A percentile compares a stretch with the other conserved stretches of the same genome.
phyloP scores from a whole-genome alignment of 1,140 invertebrate genomes.

The Magallana ariakensis region DNA sequence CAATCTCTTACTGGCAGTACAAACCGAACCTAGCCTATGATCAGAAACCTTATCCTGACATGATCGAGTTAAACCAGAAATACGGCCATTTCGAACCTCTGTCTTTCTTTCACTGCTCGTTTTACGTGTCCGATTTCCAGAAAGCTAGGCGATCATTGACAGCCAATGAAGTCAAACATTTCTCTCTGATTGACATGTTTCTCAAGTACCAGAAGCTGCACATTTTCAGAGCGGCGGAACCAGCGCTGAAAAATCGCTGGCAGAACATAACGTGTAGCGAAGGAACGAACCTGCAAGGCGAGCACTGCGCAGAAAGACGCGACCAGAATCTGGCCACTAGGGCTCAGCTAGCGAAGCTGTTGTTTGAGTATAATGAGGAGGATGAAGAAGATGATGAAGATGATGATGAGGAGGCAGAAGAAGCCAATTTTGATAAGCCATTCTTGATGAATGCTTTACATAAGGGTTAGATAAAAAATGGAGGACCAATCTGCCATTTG shows the following conservation, averaged over 20 bases:
- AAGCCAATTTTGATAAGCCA: slow-evolving; percentile 1
- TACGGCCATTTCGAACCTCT: slow-evolving; percentile 89
- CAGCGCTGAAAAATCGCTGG: slow-evolving; percentile 84
- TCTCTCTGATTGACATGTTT: slow-evolving; percentile 85
- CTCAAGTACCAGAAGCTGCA: slow-evolving; percentile 83
- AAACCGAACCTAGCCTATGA: slow-evolving; percentile 78
- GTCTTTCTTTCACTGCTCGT: slow-evolving; percentile 87
- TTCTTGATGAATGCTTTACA: not conserved
- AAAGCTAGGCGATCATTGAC: slow-evolving; percentile 83
- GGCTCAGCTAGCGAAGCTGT: slow-evolving; percentile 77
- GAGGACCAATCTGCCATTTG: too few relatives aligned
- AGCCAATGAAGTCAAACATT: slow-evolving; percentile 54
- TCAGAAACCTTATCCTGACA: slow-evolving; percentile 79
- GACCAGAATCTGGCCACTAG: slow-evolving; percentile 76
- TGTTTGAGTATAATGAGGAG: slow-evolving; percentile 63
- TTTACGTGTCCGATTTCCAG: slow-evolving; percentile 91
- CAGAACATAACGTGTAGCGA: slow-evolving; percentile 78
- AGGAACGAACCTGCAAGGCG: slow-evolving; percentile 63
- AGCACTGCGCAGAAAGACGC: slow-evolving; percentile 72
- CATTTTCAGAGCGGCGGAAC: slow-evolving; percentile 87
- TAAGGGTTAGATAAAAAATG: not conserved
- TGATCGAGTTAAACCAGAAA: slow-evolving; percentile 88
- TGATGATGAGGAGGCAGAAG: not conserved
- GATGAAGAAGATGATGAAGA: not conserved
- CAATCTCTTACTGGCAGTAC: slow-evolving; percentile 79